Evolutionary conservation across 2,888 invertebrate species (phyloP).

Genomic region (Epirrita christyi): DNA sequence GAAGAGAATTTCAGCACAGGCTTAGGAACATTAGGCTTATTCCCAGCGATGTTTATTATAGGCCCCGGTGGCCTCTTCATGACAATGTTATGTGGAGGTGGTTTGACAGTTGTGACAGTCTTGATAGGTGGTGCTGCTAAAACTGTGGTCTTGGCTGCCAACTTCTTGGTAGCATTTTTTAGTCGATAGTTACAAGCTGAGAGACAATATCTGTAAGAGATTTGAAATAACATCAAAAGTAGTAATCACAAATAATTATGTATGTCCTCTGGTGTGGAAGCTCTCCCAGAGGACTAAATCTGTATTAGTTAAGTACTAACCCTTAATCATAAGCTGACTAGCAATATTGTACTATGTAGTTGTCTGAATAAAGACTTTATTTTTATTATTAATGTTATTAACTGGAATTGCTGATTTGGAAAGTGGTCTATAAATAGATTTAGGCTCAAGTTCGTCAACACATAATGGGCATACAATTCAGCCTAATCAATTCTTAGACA

Average conservation of each 20-base stretch:
- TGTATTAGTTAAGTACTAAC: no score
- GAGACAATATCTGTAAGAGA: slow-evolving; percentile 89
- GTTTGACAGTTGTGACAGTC: slow-evolving; percentile 72
- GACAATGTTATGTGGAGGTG: slow-evolving; percentile 74
- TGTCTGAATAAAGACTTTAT: no score
- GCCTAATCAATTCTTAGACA: no score
- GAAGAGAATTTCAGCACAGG: slow-evolving; percentile 90
- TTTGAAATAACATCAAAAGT: neutral
- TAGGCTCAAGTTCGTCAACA: neutral
- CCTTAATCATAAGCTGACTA: no score
- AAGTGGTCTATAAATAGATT: neutral
- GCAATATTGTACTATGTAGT: no score
- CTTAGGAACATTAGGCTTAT: slow-evolving; percentile 90
- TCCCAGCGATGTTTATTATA: slow-evolving; percentile 83
- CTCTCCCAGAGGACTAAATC: no score
- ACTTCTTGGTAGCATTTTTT: slow-evolving; percentile 83
- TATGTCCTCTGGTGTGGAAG: no score
- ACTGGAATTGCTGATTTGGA: neutral
- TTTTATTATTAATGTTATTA: no score
- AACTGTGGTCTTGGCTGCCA: slow-evolving; percentile 58
- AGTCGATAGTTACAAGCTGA: slow-evolving; percentile 92
- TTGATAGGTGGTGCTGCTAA: slow-evolving; percentile 60
- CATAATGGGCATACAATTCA: no score
- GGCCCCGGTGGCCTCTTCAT: slow-evolving; percentile 73
- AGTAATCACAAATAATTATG: no score